phyloP scores from a whole-genome alignment of 2,888 invertebrate genomes.

The Andrena chrysosceles region DNA sequence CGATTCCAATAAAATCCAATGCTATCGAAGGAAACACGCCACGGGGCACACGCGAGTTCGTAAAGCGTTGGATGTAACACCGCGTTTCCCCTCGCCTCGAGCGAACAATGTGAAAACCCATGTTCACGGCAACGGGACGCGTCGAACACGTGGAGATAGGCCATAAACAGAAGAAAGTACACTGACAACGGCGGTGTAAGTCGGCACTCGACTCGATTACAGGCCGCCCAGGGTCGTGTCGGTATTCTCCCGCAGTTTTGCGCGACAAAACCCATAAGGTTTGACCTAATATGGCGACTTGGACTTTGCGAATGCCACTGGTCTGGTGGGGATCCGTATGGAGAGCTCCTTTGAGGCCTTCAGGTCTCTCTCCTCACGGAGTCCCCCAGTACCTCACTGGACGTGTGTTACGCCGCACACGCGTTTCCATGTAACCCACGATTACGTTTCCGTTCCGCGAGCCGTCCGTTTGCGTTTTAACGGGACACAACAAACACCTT shows the following conservation, averaged over 20 bases:
- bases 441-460: conserved; percentile 49
- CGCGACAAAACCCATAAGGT: conserved; percentile 83
- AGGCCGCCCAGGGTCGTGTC: conserved; percentile 61
- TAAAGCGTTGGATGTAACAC: neutral
- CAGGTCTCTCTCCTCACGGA: conserved; percentile 76
- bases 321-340: conserved; percentile 77
- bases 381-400: conserved; percentile 81
- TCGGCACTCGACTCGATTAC: conserved; percentile 59
- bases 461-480: neutral
- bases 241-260: conserved; percentile 65
- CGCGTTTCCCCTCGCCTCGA: neutral
- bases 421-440: conserved; percentile 64
- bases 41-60: neutral
- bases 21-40: neutral
- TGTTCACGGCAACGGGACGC: conserved; percentile 5
- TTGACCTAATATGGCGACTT: conserved; percentile 84
- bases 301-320: conserved; percentile 75
- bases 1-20: neutral
- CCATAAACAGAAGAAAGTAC: conserved; percentile 50
- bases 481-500: neutral
- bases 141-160: conserved; percentile 14
- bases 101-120: neutral
- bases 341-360: conserved; percentile 76
- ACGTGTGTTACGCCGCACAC: conserved; percentile 81
- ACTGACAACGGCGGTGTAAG: conserved; percentile 29